A percentile compares a stretch with the other conserved stretches of the same genome.
These are phyloP conservation scores for Dryas iulia DNA, from an alignment of 1,140 invertebrate species.

Conservation along the genomic window DNA sequence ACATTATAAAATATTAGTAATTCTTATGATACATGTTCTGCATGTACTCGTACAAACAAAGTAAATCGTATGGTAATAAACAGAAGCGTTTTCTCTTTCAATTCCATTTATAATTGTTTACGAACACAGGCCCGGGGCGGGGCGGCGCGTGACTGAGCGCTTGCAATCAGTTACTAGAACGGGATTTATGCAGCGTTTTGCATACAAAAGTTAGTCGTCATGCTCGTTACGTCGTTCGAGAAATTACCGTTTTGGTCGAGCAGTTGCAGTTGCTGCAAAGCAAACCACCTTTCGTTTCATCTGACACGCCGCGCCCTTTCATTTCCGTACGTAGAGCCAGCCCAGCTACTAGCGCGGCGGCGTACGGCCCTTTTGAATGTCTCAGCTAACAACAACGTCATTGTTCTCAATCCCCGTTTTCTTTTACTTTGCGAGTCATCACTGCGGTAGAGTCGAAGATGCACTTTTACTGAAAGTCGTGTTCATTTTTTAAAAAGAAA, in stretches of 20 bases:
- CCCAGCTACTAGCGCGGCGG: not conserved
- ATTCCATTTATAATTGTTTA: conserved; percentile 36
- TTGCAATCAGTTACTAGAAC: conserved; percentile 20
- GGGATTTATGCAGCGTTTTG: conserved; percentile 49
- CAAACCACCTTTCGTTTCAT: conserved; percentile 23
- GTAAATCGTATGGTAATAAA: not conserved
- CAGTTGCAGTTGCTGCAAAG: conserved; percentile 10
- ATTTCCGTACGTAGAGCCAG: conserved; percentile 7
- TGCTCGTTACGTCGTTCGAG: conserved; percentile 34
- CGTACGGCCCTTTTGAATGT: conserved; percentile 1
- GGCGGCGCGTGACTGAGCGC: conserved; percentile 39
- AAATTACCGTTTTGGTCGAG: conserved; percentile 20
- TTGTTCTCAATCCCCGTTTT: conserved; percentile 6
- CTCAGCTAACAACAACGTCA: not conserved
- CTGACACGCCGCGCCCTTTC: conserved; percentile 22
- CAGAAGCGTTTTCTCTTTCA: conserved; percentile 44
- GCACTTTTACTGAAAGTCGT: not conserved
- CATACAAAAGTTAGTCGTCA: conserved; percentile 48
- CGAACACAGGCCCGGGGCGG: conserved; percentile 17
- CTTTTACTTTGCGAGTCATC: not conserved
- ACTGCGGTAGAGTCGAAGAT: not conserved
- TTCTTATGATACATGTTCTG: too few species aligned
- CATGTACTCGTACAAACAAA: too few species aligned
- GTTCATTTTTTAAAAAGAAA: not conserved
- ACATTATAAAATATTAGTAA: too few species aligned